Conservation (phyloP, 2,888 invertebrate species). For the Cantharis rufa region DNA sequence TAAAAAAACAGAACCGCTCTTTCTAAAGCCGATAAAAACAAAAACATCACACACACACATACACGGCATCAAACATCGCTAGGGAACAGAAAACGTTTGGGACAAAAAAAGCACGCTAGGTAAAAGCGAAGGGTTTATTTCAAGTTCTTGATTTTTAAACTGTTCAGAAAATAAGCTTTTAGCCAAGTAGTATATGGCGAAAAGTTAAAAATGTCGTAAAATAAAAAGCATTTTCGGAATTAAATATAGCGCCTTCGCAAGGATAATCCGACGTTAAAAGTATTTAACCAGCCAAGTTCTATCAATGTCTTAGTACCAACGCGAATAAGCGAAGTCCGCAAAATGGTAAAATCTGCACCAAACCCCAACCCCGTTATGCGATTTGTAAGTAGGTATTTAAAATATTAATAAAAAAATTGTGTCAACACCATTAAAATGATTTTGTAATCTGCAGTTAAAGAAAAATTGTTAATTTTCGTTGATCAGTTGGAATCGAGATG, state of each 20-base stretch:
- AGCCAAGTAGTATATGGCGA: background rate
- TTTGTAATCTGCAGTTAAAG: too few species aligned
- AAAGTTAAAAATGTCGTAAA: background rate
- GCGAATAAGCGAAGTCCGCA: background rate
- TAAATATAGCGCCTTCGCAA: conserved; percentile 19
- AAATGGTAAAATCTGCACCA: background rate
- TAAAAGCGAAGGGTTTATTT: conserved; percentile 6
- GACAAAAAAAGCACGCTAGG: conserved; percentile 3
- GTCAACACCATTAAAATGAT: too few species aligned
- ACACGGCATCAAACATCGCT: background rate
- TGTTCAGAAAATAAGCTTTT: background rate
- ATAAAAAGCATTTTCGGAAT: conserved; percentile 9
- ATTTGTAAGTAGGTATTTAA: background rate
- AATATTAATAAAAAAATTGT: background rate
- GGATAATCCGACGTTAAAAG: conserved; percentile 26
- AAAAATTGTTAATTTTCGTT: too few species aligned
- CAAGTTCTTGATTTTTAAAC: conserved; percentile 7
- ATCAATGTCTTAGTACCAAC: conserved; percentile 8
- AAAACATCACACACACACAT: conserved; percentile 12
- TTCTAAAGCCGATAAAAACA: conserved; percentile 25
- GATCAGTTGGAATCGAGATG: too few species aligned
- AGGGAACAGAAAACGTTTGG: background rate
- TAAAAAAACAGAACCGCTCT: conserved; percentile 20
- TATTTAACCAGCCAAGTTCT: conserved; percentile 17
- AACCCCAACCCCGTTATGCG: background rate